Evolutionary conservation across 1,140 invertebrate genomes (phyloP), one percentile per base, ranked within the genome.

Genomic region (Helicoverpa armigera): DNA sequence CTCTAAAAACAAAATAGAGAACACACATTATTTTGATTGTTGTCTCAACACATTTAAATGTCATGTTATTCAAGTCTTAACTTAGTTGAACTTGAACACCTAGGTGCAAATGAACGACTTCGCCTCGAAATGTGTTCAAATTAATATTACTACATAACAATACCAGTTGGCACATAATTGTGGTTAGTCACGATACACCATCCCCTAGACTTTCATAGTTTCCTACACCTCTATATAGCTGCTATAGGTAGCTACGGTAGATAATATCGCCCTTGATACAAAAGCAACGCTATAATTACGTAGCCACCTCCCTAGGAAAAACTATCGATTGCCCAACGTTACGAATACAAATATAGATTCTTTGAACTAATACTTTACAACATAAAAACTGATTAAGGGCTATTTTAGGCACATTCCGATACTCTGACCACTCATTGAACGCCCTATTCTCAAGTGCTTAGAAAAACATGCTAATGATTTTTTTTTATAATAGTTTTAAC

Each of bases 191-290:
- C 87, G 86, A 75, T 9, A 35, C 7, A 43, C 35, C 35, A 80
- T 83, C 85, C 67, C 82, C 81, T 82, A 74, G 82, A 75, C 80
- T 83, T 80, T 79, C 78, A 18, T 56, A 75, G 53, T 84, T 82
- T 60, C 61, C 63, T 61, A 29, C 14, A 58, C 16, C 58, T n/a
- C n/a, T 51, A 60, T 35, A 23, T 23, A 23, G 2, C 23, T 23
- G 2, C 23, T 23, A 23, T 23, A 23, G 1, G 23, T 23, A 78
- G 65, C 31, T 84, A 85, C 60, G 77, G 56, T 60, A 58, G 73
- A 67, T 70, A 61, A 35, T 69, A 69, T 63, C 81, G 85, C 82
- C 88, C 87, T 89, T 89, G 83, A 80, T 73, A 69, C 65, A 76
- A 75, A 50, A 58, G 60, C 76, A 31, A 73, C 60, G 74, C 77